Evolutionary conservation across 2,888 invertebrate genomes (phyloP), one percentile per base, ranked within the genome.

Genomic region (Choreutis nemorana): DNA sequence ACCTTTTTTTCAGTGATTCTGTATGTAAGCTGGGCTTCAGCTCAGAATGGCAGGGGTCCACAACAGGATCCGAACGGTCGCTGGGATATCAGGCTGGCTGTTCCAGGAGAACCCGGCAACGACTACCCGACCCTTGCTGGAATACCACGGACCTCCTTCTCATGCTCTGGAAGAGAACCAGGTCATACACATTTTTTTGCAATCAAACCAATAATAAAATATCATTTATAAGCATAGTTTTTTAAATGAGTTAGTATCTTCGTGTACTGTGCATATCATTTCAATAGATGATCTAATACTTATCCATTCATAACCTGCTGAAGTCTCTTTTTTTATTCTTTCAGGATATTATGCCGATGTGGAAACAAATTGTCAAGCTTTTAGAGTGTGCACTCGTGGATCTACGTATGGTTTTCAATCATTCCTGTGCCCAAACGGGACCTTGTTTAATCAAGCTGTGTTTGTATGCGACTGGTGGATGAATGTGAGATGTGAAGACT

Each of bases 391-490:
- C 50, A 83, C 83, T 23, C 60, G 81, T n/a, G 79, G 79, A 24
- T 63, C 78, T 1, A 75, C 73, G 1, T 71, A 63, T 37, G 78
- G 78, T 7, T 83, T 81, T 33, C 83, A 83, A 33, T 85, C 85
- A 2, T 86, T 86, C 49, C 70, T 87, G 3, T 87, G 86, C 39
- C 86, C 86, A 3, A 83, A 86, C 42, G 87, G 87, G 33, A 86
- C 87, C 6, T 63, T 85, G 12, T 87, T 87, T 55, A 85, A 85
- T 44, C 87, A 87, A 58, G 82, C 82, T 27, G 73, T 85, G 2
- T 72, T 84, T 33, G 85, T 85, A 2, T 86, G 86, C 42, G 85
- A 85, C 44, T 86, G 86, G 86, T 86, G 86, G 86, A 83, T 81
- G 66, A 83, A 84, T 42, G 86, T 86, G 0, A 77, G 84, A 38